Evolutionary conservation across 2,888 invertebrate species (phyloP).

Genomic region (Drosophila putrida): DNA sequence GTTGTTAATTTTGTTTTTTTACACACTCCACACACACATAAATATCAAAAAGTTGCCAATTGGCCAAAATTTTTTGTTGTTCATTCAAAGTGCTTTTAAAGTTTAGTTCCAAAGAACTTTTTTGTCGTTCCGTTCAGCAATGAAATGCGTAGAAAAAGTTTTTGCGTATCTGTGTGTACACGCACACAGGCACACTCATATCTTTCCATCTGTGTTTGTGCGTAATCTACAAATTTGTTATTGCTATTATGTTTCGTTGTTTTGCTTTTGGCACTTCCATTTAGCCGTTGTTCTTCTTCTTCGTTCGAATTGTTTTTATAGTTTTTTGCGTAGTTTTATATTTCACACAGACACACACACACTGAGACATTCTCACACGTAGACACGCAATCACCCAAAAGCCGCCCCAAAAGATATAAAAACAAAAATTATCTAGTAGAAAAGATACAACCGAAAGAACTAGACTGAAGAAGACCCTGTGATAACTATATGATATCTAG

Average conservation of each 20-base stretch:
- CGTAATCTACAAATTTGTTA: constrained; percentile 62
- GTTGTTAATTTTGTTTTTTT: constrained; percentile 65
- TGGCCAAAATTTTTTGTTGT: constrained; percentile 30
- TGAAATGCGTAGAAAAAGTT: constrained; percentile 69
- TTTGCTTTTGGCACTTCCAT: constrained; percentile 27
- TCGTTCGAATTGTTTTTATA: constrained; percentile 58
- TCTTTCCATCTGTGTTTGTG: constrained; percentile 12
- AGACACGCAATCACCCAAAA: constrained; percentile 15
- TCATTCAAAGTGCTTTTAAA: constrained; percentile 19
- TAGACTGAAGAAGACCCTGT: too few species aligned
- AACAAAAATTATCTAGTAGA: constrained; percentile 2
- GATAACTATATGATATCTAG: too few species aligned
- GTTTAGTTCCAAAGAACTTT: constrained; percentile 27
- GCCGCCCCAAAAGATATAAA: constrained; percentile 32
- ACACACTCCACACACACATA: constrained; percentile 14
- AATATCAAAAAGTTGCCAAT: constrained; percentile 67
- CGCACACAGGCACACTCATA: background rate
- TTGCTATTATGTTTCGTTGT: constrained; percentile 35
- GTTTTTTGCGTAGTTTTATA: constrained; percentile 75
- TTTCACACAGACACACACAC: constrained; percentile 21
- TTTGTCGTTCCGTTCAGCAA: constrained; percentile 23
- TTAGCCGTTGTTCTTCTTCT: constrained; percentile 7
- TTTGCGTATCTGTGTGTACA: constrained; percentile 14
- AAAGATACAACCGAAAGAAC: too few species aligned
- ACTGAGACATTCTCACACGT: background rate